A percentile compares a stretch with the other conserved stretches of the same genome.
Conservation (phyloP, 2,797 vertebrate species). For the Sarcoramphus papa region DNA sequence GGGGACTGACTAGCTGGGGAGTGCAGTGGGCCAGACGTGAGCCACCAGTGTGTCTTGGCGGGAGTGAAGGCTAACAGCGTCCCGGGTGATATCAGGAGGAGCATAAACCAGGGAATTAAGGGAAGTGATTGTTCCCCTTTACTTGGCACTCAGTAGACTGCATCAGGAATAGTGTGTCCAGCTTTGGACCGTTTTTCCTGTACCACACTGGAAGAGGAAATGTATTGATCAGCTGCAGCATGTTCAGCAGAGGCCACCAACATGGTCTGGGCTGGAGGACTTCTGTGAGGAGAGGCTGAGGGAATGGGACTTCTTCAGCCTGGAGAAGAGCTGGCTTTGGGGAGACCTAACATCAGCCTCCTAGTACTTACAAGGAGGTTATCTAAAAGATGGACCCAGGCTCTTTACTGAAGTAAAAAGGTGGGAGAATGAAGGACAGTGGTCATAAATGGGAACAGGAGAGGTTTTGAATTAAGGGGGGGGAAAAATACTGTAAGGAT, state of each 20-base stretch:
- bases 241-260: not conserved
- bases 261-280: not conserved
- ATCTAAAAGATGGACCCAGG: not conserved
- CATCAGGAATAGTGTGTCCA: not conserved
- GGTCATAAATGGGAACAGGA: not conserved
- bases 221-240: not conserved
- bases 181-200: not conserved
- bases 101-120: not conserved
- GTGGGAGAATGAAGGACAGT: not conserved
- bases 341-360: not conserved
- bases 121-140: not conserved
- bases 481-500: not conserved
- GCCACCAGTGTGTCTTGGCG: not conserved
- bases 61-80: not conserved
- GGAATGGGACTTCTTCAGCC: not conserved
- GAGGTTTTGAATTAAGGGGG: not conserved
- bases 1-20: not conserved
- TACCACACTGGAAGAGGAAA: not conserved
- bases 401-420: not conserved
- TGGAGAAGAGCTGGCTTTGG: not conserved
- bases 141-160: not conserved
- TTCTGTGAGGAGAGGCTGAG: not conserved
- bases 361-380: not conserved
- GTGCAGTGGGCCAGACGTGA: accelerated
- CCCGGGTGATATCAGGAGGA: accelerated